Percentiles rank a stretch among this genome's conserved stretches.
These are phyloP conservation scores for Damaliscus lunatus DNA, from an alignment of 2,113 vertebrate genomes.

Conservation along the genomic window DNA sequence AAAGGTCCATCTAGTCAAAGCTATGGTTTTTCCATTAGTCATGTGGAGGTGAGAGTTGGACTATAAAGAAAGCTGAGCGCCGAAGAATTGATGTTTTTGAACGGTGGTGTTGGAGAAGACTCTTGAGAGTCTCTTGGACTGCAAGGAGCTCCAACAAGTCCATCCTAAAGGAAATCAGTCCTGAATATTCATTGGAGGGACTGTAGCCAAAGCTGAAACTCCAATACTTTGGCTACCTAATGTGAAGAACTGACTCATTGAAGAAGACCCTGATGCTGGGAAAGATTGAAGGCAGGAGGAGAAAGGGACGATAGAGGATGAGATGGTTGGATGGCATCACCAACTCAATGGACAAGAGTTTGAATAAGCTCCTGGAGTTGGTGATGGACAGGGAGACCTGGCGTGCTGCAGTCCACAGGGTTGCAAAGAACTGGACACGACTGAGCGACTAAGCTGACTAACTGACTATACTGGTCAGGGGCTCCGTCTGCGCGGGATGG, in stretches of 20 bases:
- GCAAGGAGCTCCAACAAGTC: not conserved
- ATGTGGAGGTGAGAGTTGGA: not conserved
- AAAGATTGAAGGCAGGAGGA: not conserved
- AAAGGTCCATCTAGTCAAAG: not conserved
- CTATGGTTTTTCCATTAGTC: not conserved
- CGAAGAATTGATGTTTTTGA: not conserved
- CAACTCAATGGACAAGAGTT: not conserved
- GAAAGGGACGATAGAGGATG: not conserved
- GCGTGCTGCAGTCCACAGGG: rapidly evolving
- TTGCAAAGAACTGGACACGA: rapidly evolving
- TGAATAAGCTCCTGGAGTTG: not conserved
- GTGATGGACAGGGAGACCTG: not conserved
- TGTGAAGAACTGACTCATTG: not conserved
- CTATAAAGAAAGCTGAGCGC: not conserved
- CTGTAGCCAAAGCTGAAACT: not conserved
- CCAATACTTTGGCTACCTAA: not conserved
- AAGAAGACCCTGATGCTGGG: not conserved
- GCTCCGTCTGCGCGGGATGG: not conserved
- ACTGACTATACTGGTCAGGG: not conserved
- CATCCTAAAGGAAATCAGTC: not conserved
- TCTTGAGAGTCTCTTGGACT: not conserved
- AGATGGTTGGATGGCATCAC: not conserved
- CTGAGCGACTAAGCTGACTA: not conserved
- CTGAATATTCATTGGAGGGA: not conserved
- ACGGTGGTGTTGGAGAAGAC: not conserved